Evolutionary conservation across 92 coral and sea anemone species (phyloP).

Genomic region (Phenganax marumi): DNA sequence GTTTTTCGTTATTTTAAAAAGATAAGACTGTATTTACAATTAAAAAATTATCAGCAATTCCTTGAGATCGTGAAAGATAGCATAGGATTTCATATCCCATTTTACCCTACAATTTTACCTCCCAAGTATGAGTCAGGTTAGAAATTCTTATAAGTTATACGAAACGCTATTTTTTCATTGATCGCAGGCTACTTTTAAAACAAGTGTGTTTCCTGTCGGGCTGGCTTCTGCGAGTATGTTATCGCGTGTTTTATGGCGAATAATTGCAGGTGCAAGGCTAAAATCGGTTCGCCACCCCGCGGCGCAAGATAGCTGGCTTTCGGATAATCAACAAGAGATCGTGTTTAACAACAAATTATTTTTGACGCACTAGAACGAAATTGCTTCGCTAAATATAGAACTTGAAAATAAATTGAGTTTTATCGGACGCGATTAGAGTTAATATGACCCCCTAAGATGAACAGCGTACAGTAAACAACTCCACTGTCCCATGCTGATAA

Average conservation of each 20-base stretch:
- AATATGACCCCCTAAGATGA: background rate
- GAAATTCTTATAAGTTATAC: background rate
- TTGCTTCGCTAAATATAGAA: background rate
- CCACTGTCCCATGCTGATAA: no score
- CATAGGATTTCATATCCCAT: background rate
- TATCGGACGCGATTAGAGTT: background rate
- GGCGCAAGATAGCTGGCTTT: background rate
- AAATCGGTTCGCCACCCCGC: background rate
- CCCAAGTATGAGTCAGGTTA: background rate
- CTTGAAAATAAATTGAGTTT: background rate
- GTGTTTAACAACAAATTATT: slow-evolving; percentile 3
- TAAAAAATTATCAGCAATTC: background rate
- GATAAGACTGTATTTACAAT: background rate
- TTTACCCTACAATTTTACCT: background rate
- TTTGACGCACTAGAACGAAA: background rate
- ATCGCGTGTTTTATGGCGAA: slow-evolving; percentile 5
- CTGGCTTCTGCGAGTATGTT: slow-evolving; percentile 1
- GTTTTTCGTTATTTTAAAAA: background rate
- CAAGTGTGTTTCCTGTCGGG: background rate
- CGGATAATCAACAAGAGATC: background rate
- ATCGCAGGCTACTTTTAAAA: background rate
- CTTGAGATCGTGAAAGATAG: background rate
- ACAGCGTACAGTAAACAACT: no score
- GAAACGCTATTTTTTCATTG: background rate
- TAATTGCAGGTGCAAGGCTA: background rate